Evolutionary conservation across 2,113 vertebrate species (phyloP), one percentile per base, ranked within the genome.

Genomic region (Aphyosemion australe): DNA sequence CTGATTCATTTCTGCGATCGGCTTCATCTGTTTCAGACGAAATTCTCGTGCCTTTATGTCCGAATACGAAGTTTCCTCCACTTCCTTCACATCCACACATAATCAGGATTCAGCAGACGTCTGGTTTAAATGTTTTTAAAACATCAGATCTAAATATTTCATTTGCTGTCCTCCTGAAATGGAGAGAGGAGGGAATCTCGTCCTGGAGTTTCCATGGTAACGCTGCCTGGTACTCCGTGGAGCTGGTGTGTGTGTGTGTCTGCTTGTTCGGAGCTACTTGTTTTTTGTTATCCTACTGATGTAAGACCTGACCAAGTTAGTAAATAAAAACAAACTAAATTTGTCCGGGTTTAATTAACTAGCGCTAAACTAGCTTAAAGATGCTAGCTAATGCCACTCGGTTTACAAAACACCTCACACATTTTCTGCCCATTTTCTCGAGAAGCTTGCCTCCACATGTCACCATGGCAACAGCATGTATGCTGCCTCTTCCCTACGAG

Each of bases 381-480:
- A 49, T 61, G 32, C 11, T 15, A 37, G 9, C 34, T 8, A 37
- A 10, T 37, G 34, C 9, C 34, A 14, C 19, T 48, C 19, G 16
- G 59, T 26, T 55, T 32, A 53, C 19, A n/a, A 32, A 10, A 34
- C 37, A 54, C 41, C 11, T 51, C 32, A 15, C 12, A 18, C 6
- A 37, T 64, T 51, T 14, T 4, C 71, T 69, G 2, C 37, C 19
- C 2, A 72, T 81, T 68, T 60, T 78, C 52, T 61, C 26, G 52
- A 71, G 60, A 80, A 83, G 65, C 76, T 81, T 26, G 56, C 74
- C 83, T 82, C 73, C 70, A 57, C 57, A 47, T 53, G 81, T 92
- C 14, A 69, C 85, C 87, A 92, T 91, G 76, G 89, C 61, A 89
- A 92, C 92, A 76, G 72, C 72, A 85, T 78, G 65, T 63, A 67